These are phyloP conservation scores for Furcula furcula DNA, from an alignment of 2,888 invertebrate species.

Conservation along the genomic window DNA sequence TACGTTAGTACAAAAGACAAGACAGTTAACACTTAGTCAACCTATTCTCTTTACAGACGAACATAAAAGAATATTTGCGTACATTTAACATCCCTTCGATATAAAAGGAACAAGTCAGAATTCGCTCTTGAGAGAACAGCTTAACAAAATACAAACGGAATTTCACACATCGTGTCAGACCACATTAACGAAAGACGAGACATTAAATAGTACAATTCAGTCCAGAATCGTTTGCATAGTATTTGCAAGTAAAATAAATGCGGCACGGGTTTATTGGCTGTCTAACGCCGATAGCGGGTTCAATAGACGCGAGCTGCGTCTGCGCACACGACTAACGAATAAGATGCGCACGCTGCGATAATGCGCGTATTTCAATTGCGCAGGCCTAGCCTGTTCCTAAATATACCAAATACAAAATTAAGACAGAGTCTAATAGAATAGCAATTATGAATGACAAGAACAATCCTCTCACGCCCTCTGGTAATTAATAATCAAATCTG, in stretches of 20 bases:
- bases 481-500: no score
- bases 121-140: background rate
- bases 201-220: constrained; percentile 23
- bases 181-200: constrained; percentile 25
- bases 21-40: no score
- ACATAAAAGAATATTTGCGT: no score
- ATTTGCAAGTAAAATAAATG: constrained; percentile 34
- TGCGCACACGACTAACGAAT: constrained; percentile 70
- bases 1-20: no score
- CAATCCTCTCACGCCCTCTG: no score
- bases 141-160: background rate
- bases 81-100: background rate
- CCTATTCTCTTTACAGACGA: no score
- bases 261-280: constrained; percentile 45
- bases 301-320: constrained; percentile 55
- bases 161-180: constrained; percentile 16
- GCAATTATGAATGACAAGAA: no score
- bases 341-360: constrained; percentile 68
- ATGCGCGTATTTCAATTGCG: constrained; percentile 64
- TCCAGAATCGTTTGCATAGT: constrained; percentile 13
- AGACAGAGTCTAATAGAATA: no score
- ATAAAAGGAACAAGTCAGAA: background rate
- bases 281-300: constrained; percentile 74
- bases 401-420: no score
- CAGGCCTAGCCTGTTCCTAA: background rate